A percentile compares a stretch with the other conserved stretches of the same genome.
These are phyloP conservation scores for Gallinago undulata DNA, from an alignment of 2,113 vertebrate species.

Conservation along the genomic window DNA sequence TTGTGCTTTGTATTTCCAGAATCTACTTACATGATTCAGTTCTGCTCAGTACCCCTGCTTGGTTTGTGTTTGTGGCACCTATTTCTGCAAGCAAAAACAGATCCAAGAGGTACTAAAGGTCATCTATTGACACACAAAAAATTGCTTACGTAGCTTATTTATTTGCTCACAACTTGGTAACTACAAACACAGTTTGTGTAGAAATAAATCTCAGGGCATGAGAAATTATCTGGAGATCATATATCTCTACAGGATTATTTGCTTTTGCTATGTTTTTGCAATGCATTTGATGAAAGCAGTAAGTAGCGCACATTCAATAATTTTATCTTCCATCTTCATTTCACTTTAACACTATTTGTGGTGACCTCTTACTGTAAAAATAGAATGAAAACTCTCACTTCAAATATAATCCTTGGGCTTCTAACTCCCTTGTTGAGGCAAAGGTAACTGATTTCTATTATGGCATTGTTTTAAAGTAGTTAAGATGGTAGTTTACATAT, in stretches of 20 bases:
- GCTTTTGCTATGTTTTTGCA: neutral
- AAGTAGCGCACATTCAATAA: neutral
- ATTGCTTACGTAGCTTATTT: neutral
- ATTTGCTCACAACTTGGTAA: neutral
- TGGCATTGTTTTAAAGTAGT: constrained; percentile 1
- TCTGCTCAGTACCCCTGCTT: neutral
- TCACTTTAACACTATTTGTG: neutral
- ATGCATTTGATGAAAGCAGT: neutral
- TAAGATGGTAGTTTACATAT: constrained; percentile 18
- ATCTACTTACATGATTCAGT: neutral
- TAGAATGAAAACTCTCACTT: constrained; percentile 25
- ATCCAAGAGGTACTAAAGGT: neutral
- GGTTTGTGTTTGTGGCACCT: neutral
- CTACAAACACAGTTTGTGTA: neutral
- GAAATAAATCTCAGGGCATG: neutral
- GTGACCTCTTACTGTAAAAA: neutral
- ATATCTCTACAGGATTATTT: constrained; percentile 16
- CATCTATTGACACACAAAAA: neutral
- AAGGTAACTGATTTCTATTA: constrained; percentile 38
- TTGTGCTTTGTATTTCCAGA: neutral
- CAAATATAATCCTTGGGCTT: constrained; percentile 24
- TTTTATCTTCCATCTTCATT: neutral
- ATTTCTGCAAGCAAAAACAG: neutral
- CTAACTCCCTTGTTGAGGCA: constrained; percentile 2
- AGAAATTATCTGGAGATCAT: constrained; percentile 12